Percentiles rank a stretch among this genome's conserved stretches.
phyloP scores from a whole-genome alignment of 2,797 vertebrate species.

The Rhabdophis nuchalis region DNA sequence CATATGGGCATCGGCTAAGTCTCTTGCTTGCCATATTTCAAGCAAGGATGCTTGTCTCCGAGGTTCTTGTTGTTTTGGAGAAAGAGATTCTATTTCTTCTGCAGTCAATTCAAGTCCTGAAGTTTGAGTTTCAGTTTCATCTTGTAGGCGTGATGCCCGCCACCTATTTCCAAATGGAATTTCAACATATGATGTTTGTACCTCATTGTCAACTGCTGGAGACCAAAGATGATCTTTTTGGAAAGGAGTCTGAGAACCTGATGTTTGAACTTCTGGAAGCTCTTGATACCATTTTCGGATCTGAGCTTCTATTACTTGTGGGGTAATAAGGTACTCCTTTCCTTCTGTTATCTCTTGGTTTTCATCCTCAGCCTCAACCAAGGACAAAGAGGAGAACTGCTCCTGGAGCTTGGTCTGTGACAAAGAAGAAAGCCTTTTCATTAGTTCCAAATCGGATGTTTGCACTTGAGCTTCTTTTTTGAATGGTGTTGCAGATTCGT shows the following conservation, averaged over 20 bases:
- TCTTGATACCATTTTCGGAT: conserved; percentile 27
- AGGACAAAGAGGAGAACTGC: conserved; percentile 2
- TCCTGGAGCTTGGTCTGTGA: conserved; percentile 4
- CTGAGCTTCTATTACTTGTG: background rate
- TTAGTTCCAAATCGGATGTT: conserved; percentile 15
- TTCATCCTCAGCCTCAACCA: background rate
- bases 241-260: conserved; percentile 11
- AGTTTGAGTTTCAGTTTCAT: conserved; percentile 13
- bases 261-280: conserved; percentile 9
- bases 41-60: conserved; percentile 10
- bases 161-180: accelerated
- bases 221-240: background rate
- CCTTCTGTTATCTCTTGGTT: background rate
- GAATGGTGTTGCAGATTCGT: background rate
- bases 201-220: background rate
- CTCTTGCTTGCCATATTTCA: conserved; percentile 10
- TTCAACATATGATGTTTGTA: background rate
- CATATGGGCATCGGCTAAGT: background rate
- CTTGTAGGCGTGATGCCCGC: background rate
- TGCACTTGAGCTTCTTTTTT: background rate
- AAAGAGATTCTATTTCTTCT: background rate
- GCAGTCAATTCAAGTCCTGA: background rate
- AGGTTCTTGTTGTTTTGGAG: background rate
- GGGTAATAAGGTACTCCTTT: background rate
- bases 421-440: background rate